Conservation (phyloP, 2,797 vertebrate species). For the Percopsis omiscomaycus region DNA sequence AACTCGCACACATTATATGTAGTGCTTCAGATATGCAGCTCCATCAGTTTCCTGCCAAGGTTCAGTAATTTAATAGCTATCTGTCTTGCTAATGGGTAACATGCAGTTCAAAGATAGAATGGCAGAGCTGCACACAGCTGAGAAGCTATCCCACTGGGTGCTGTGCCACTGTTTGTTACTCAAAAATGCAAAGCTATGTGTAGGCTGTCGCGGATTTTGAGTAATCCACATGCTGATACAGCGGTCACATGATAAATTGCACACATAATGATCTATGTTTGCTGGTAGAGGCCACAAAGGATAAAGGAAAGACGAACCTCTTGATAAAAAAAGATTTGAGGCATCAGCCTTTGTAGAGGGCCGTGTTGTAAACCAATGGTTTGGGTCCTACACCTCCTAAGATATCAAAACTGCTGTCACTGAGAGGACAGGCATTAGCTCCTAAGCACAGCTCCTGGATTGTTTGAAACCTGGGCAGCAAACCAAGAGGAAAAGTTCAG, state of each 20-base stretch:
- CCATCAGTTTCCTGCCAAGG: no score
- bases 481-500: background rate
- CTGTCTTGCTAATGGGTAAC: no score
- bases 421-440: background rate
- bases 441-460: background rate
- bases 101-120: no score
- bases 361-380: no score
- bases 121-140: background rate
- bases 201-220: background rate
- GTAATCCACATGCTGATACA: no score
- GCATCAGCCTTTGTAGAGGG: no score
- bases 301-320: no score
- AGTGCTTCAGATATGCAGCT: background rate
- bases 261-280: no score
- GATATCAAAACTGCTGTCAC: background rate
- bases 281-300: no score
- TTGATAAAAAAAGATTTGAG: no score
- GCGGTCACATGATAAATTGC: no score
- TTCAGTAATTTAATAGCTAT: no score
- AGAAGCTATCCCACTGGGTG: background rate
- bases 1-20: background rate
- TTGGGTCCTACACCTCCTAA: background rate
- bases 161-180: background rate
- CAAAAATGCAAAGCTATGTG: background rate
- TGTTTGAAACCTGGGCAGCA: background rate